These are phyloP conservation scores for Xiphorhynchus elegans DNA, from an alignment of 2,113 vertebrate species.

Conservation along the genomic window DNA sequence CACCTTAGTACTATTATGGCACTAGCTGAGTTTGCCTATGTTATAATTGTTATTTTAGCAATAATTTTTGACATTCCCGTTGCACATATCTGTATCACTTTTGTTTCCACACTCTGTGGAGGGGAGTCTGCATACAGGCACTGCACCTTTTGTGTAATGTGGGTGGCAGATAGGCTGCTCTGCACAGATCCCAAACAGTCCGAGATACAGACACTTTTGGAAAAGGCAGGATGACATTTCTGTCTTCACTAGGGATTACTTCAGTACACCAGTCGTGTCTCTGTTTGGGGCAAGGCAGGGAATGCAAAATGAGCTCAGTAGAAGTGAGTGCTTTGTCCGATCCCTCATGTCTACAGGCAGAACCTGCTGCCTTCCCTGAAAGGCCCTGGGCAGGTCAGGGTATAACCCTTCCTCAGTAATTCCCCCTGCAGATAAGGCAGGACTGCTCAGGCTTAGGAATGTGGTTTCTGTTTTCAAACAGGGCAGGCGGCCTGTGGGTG, in stretches of 20 bases:
- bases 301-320: background rate
- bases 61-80: background rate
- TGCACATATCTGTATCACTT: background rate
- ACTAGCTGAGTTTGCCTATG: background rate
- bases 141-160: background rate
- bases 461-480: background rate
- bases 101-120: background rate
- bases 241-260: background rate
- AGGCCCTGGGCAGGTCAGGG: background rate
- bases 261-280: fast-evolving
- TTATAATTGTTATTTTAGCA: background rate
- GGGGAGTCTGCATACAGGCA: background rate
- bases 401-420: background rate
- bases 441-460: background rate
- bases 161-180: background rate
- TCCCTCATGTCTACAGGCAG: background rate
- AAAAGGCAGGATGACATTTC: background rate
- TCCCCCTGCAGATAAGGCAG: background rate
- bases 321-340: fast-evolving
- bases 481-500: fast-evolving
- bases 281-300: fast-evolving
- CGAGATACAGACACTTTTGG: background rate
- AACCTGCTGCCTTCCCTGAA: background rate
- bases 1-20: background rate
- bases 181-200: background rate